Conservation (phyloP, 2,797 vertebrate genomes). For the Acrocephalus scirpaceus region DNA sequence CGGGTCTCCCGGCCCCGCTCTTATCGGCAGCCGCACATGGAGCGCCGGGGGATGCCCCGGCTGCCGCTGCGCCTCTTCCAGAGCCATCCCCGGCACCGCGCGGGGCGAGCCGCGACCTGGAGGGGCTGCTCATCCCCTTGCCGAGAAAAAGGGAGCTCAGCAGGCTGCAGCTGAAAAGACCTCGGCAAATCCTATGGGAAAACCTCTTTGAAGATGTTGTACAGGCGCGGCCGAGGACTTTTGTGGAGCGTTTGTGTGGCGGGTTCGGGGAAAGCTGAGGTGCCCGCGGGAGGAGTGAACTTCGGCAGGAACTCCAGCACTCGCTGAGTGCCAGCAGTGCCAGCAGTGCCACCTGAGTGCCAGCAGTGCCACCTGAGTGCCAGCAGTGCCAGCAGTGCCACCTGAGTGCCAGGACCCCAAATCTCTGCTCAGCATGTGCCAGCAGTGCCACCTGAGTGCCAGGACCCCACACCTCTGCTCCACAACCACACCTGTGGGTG, state of each 20-base stretch:
- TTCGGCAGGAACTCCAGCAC: neutral
- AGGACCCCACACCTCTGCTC: neutral
- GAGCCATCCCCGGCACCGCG: constrained; percentile 72
- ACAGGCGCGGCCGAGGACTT: rapidly evolving
- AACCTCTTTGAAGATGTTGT: constrained; percentile 73
- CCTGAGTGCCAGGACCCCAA: too few species aligned
- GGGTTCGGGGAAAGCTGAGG: rapidly evolving
- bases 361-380: neutral
- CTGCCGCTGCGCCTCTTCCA: constrained; percentile 63
- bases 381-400: neutral
- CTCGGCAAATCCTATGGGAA: constrained; percentile 61
- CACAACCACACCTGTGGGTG: neutral
- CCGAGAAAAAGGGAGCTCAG: constrained; percentile 25
- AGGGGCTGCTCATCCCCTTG: constrained; percentile 26
- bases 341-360: neutral
- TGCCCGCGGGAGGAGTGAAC: rapidly evolving
- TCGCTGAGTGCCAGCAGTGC: neutral
- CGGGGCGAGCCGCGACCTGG: constrained; percentile 75
- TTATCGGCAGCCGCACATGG: constrained; percentile 85
- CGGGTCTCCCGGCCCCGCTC: constrained; percentile 80
- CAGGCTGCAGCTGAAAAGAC: constrained; percentile 72
- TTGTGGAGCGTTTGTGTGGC: rapidly evolving
- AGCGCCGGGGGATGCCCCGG: constrained; percentile 81
- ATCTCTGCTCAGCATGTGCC: too few species aligned
- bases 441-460: neutral